phyloP scores from a whole-genome alignment of 2,113 vertebrate genomes.

The Pithys albifrons region DNA sequence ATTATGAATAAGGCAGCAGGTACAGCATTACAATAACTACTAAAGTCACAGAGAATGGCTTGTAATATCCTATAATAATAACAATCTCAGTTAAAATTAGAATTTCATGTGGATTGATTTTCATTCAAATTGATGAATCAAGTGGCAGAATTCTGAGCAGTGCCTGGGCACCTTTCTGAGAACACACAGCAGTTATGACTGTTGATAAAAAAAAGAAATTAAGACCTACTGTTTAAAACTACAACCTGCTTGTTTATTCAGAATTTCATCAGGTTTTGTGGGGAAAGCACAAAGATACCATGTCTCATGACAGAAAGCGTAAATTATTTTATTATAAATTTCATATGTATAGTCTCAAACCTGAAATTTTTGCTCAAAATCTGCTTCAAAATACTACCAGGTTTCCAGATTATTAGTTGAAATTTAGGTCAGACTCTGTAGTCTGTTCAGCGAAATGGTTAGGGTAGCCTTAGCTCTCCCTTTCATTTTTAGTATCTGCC shows the following conservation, averaged over 20 bases:
- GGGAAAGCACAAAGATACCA: neutral
- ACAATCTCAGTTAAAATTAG: neutral
- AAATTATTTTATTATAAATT: neutral
- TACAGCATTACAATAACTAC: neutral
- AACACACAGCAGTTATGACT: neutral
- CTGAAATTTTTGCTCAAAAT: neutral
- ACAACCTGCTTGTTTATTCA: neutral
- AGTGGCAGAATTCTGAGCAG: neutral
- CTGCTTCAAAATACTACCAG: neutral
- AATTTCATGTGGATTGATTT: neutral
- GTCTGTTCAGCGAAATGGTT: neutral
- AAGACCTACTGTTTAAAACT: neutral
- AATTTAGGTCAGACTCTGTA: neutral
- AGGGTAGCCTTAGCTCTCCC: neutral
- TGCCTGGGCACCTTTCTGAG: neutral
- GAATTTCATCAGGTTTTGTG: neutral
- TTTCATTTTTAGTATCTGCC: neutral
- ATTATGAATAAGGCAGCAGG: neutral
- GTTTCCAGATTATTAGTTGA: neutral
- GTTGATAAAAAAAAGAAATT: neutral
- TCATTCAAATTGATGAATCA: neutral
- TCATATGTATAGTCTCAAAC: neutral
- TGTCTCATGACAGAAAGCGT: neutral
- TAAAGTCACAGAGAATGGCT: neutral
- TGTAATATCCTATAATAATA: neutral